Conservation (phyloP, 2,113 vertebrate genomes). For the Onychorhynchus coronatus region DNA sequence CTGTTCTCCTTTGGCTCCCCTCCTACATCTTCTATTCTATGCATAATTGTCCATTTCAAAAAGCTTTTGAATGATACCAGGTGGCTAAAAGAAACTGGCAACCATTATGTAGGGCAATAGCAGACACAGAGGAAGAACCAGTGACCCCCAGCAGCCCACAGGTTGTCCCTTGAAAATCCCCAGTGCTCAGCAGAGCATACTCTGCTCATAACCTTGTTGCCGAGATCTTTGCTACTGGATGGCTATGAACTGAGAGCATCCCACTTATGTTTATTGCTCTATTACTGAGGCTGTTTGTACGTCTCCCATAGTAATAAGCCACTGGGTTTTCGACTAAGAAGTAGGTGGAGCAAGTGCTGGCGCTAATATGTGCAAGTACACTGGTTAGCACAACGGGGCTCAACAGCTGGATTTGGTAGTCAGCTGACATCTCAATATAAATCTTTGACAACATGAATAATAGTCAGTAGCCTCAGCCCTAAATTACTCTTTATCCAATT, state of each 20-base stretch:
- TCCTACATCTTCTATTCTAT: not conserved
- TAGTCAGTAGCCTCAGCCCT: not conserved
- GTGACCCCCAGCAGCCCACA: not conserved
- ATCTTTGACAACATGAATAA: not conserved
- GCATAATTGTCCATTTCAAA: not conserved
- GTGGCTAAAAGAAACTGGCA: not conserved
- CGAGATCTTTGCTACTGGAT: not conserved
- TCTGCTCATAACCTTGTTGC: not conserved
- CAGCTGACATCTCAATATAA: not conserved
- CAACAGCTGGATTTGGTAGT: not conserved
- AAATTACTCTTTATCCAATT: not conserved
- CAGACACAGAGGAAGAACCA: not conserved
- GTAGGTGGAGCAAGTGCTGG: not conserved
- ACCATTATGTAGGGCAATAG: not conserved
- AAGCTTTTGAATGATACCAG: not conserved
- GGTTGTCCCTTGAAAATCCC: not conserved
- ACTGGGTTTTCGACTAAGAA: not conserved
- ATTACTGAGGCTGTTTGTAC: not conserved
- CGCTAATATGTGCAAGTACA: not conserved
- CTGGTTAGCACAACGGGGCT: not conserved
- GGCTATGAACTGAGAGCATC: not conserved
- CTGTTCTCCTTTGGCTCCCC: not conserved
- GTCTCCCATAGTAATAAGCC: not conserved
- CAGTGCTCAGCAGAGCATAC: not conserved
- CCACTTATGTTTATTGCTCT: not conserved